Evolutionary conservation across 2,888 invertebrate species (phyloP).

Genomic region (Calliphora vomitoria): DNA sequence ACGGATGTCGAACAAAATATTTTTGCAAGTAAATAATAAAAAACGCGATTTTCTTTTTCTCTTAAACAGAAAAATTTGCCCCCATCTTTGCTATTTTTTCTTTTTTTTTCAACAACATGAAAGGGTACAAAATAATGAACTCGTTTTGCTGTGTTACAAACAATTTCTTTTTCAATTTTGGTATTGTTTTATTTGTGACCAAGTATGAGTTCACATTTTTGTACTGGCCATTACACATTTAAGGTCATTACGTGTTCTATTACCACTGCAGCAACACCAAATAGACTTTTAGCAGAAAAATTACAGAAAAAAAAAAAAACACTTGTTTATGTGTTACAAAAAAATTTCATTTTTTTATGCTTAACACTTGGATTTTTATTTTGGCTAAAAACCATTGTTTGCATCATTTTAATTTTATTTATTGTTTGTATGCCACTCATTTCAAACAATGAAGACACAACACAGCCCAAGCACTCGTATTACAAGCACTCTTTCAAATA

Average conservation of each 20-base stretch:
- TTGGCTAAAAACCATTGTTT: constrained; percentile 79
- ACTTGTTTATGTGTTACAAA: constrained; percentile 65
- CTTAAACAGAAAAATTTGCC: not conserved
- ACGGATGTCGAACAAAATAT: constrained; percentile 71
- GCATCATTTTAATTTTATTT: constrained; percentile 85
- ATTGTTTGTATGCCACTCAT: constrained; percentile 82
- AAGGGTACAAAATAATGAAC: constrained; percentile 84
- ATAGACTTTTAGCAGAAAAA: constrained; percentile 25
- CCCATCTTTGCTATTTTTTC: constrained; percentile 26
- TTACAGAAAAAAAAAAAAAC: constrained; percentile 60
- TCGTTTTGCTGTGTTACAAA: constrained; percentile 83
- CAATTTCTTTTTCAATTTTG: constrained; percentile 84
- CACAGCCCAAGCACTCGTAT: constrained; percentile 41
- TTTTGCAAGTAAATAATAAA: constrained; percentile 77
- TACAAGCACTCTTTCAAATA: constrained; percentile 61
- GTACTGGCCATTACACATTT: constrained; percentile 73
- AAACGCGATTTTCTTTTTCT: constrained; percentile 80
- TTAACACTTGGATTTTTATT: constrained; percentile 48
- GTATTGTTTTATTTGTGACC: constrained; percentile 33
- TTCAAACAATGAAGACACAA: constrained; percentile 65
- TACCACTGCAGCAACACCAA: constrained; percentile 74
- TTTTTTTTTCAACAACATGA: constrained; percentile 57
- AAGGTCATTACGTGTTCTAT: constrained; percentile 82
- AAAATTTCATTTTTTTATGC: constrained; percentile 21
- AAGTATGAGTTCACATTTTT: constrained; percentile 70